These are phyloP conservation scores for Pachymerium ferrugineum DNA, from an alignment of 2,888 invertebrate genomes.

Conservation along the genomic window DNA sequence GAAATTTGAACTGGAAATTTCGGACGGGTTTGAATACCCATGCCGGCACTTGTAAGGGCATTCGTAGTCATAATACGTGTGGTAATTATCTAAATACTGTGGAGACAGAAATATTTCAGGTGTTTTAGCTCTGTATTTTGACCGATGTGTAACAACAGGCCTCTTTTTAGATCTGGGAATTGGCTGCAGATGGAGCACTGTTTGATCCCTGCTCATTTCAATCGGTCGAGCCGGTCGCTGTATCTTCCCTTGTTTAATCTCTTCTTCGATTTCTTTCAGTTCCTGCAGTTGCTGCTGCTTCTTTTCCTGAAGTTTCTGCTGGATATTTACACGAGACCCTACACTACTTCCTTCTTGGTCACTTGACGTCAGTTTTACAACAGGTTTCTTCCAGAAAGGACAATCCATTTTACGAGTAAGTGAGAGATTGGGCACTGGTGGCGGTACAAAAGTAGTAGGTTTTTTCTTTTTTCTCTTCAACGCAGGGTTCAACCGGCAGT, in stretches of 20 bases:
- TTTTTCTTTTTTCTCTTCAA: slow-evolving; percentile 79
- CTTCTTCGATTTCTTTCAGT: slow-evolving; percentile 73
- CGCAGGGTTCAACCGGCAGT: slow-evolving; percentile 74
- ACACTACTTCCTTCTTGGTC: slow-evolving; percentile 71
- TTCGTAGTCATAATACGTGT: slow-evolving; percentile 51
- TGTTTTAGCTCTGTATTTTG: slow-evolving; percentile 58
- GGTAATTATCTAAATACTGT: slow-evolving; percentile 59
- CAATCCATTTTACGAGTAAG: slow-evolving; percentile 40
- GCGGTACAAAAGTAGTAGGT: slow-evolving; percentile 80
- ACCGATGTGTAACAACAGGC: slow-evolving; percentile 49
- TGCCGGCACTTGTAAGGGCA: slow-evolving; percentile 32
- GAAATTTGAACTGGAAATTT: slow-evolving; percentile 2
- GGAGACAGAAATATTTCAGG: slow-evolving; percentile 74
- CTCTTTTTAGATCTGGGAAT: slow-evolving; percentile 66
- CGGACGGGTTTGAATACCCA: not conserved
- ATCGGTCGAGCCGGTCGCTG: slow-evolving; percentile 44
- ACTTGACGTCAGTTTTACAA: slow-evolving; percentile 54
- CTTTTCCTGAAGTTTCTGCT: slow-evolving; percentile 79
- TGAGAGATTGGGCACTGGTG: slow-evolving; percentile 44
- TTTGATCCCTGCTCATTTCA: slow-evolving; percentile 42
- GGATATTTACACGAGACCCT: slow-evolving; percentile 72
- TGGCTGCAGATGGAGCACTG: slow-evolving; percentile 55
- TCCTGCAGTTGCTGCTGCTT: slow-evolving; percentile 81
- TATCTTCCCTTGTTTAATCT: slow-evolving; percentile 74
- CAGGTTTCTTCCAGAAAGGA: slow-evolving; percentile 44